Percentiles rank a stretch among this genome's conserved stretches.
These are phyloP conservation scores for Pristionchus pacificus DNA, from an alignment of 1,140 invertebrate species.

Conservation along the genomic window DNA sequence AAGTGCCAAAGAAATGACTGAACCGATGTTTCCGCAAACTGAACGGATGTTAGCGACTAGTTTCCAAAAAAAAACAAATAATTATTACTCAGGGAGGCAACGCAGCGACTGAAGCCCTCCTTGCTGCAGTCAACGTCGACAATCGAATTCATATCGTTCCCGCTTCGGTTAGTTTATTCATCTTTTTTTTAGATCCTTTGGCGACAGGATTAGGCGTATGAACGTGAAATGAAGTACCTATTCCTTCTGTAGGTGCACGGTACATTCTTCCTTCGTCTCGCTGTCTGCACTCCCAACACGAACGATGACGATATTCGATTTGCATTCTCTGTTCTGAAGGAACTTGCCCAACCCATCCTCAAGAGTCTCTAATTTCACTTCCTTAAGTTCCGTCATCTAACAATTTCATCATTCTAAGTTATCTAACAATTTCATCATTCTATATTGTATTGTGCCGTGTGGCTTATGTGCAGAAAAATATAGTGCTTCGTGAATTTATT, in stretches of 20 bases:
- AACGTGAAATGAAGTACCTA: too few species aligned
- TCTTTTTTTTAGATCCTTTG: background rate
- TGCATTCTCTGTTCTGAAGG: constrained; percentile 75
- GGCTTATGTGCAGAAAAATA: too few species aligned
- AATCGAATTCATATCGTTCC: constrained; percentile 80
- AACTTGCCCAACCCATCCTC: constrained; percentile 32
- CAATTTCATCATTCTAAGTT: too few species aligned
- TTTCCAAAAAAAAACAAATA: background rate
- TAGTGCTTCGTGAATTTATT: too few species aligned
- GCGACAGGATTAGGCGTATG: too few species aligned
- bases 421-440: too few species aligned
- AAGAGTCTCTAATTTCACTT: constrained; percentile 3
- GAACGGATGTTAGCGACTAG: too few species aligned
- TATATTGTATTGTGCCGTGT: too few species aligned
- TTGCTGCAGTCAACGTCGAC: constrained; percentile 72
- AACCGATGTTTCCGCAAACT: too few species aligned
- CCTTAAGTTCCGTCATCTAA: too few species aligned
- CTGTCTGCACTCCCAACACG: constrained; percentile 72
- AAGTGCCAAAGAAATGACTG: too few species aligned
- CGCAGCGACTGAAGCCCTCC: constrained; percentile 69
- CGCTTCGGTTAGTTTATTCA: constrained; percentile 63
- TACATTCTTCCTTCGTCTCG: constrained; percentile 74
- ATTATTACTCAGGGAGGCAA: constrained; percentile 68
- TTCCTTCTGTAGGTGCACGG: constrained; percentile 50
- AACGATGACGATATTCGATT: constrained; percentile 71